Base-by-base conservation (phyloP, 2,113 vertebrate species). In the Lutjanus erythropterus region DNA sequence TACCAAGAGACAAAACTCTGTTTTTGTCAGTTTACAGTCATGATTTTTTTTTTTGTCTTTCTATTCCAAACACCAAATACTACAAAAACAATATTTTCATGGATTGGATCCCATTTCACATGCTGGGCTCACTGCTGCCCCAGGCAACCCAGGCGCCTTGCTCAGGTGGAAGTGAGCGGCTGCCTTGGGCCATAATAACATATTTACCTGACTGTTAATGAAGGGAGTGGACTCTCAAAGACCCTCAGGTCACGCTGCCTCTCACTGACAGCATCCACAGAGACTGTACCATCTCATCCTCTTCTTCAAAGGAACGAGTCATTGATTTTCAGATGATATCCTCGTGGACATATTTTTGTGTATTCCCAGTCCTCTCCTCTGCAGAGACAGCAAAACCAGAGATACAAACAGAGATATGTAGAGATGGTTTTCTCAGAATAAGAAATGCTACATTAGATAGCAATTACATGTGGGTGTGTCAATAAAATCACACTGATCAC, bases 171-270 rank as follows among this genome's bases (percentile, higher is more conserved):
- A 62, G 81, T 23, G 71, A 76, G 69, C 0, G 15, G 49, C 64
- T 47, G 89, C 84, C 79, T 66, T 68, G 73, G 70, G 82, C 72
- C 39, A 74, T 23, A 41, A 70, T 46, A 75, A 81, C 58, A 73
- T 75, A 33, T 88, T 87, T 83, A 81, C 76, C 65, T 73, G 75
- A 74, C 58, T 79, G 49, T 80, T 77, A 72, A 84, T 82, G 80
- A 81, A 67, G 62, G 35, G 27, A 15, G 67, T 66, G 74, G 61
- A 70, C 66, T 75, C 64, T 62, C 53, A 19, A 18, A 41, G 70
- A 15, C 33, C 11, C 52, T 19, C 27, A 88, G 59, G 60, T 80
- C 79, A 64, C 19, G 0, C 31, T 5, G 52, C 46, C 52, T 71
- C 29, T 50, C 6, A 4, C 61, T 53, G 55, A 39, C 46, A 42